A percentile compares a stretch with the other conserved stretches of the same genome.
These are phyloP conservation scores for Ranitomeya imitator DNA, from an alignment of 2,113 vertebrate genomes.

Conservation along the genomic window DNA sequence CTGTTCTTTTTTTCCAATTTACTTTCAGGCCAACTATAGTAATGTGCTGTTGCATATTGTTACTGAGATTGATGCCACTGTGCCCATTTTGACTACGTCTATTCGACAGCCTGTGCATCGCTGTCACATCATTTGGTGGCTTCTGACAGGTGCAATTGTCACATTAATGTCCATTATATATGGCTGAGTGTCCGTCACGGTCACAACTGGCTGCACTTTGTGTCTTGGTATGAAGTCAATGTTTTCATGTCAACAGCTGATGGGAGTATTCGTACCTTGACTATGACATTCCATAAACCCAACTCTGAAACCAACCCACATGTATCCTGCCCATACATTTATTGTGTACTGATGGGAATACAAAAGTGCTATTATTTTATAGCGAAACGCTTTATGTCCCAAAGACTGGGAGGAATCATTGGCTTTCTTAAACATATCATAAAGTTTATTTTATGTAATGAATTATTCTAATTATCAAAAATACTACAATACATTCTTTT, in stretches of 20 bases:
- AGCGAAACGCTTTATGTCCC: neutral
- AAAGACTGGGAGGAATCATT: neutral
- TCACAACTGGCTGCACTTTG: neutral
- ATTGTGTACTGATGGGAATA: neutral
- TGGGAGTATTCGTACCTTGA: slow-evolving; percentile 20
- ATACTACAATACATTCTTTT: neutral
- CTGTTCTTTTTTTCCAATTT: too few relatives aligned
- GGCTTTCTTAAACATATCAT: neutral
- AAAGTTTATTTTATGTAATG: neutral
- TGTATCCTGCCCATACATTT: slow-evolving; percentile 36
- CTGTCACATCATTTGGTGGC: neutral
- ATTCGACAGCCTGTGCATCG: neutral
- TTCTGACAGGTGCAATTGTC: slow-evolving; percentile 8
- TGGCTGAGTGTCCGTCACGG: neutral
- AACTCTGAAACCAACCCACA: slow-evolving; percentile 19
- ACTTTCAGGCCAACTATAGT: too few relatives aligned
- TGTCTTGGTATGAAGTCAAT: slow-evolving; percentile 39
- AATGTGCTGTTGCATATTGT: neutral
- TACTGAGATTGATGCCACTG: neutral
- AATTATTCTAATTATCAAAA: neutral
- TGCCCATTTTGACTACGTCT: neutral
- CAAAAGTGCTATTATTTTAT: slow-evolving; percentile 16
- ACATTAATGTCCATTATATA: neutral
- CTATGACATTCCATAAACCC: slow-evolving; percentile 8
- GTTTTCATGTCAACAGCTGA: slow-evolving; percentile 13